Base-by-base conservation (phyloP, 2,797 vertebrate species). In the Malurus leucopterus region DNA sequence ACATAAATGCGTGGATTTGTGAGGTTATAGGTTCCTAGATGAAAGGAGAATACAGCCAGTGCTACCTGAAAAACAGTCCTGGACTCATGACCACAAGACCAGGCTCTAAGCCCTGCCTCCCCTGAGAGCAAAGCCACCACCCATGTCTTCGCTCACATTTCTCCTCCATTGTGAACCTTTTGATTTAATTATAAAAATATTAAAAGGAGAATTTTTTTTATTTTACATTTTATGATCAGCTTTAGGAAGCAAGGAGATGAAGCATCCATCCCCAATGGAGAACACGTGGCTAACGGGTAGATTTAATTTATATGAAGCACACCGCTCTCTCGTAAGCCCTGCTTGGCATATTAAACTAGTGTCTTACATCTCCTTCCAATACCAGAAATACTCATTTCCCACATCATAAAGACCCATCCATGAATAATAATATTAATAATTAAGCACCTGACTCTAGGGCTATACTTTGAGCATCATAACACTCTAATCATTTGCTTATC, bases 371-470 rank as follows among this genome's bases (percentile, higher is more conserved):
- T 92, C 61, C 86, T 94, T 94, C 88, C 93, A 92, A 73, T 80
- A 84, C 76, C 70, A 94, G 87, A 93, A 94, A 95, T 93, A 92
- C 76, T 96, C 70, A 89, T 93, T 95, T 94, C 86, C 92, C 92
- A 93, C 90, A 94, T 92, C 91, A 95, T 91, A 93, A 94, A 93
- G 92, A 94, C 73, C 84, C 70, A 94, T 91, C 91, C 90, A 96
- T 96, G 94, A 95, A 96, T 95, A 96, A 94, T 91, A 95, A 93
- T 94, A 96, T 95, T 95, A 95, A 96, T 96, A 89, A 96, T 96
- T 92, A 95, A 94, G 91, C 38, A 4, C 59, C 82, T 93, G 91
- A 94, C 93, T 95, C 84, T 74, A 87, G 82, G 92, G 93, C 88
- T 92, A 78, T 93, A 93, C 91, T 95, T 93, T 84, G 92, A 95